phyloP scores from a whole-genome alignment of 2,797 vertebrate genomes.

The Notamacropus eugenii region DNA sequence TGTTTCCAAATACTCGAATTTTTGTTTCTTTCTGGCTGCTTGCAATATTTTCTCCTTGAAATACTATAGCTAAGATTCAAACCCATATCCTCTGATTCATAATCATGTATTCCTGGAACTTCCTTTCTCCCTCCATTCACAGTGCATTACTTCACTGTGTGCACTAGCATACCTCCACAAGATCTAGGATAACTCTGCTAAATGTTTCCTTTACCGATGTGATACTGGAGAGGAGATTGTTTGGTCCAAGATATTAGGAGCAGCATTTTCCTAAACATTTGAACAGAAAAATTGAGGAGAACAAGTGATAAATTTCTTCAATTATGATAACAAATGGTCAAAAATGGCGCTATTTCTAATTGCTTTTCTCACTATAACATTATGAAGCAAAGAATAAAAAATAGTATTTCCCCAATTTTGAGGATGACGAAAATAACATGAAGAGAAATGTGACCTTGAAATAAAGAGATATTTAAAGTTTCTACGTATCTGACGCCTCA shows the following conservation, averaged over 20 bases:
- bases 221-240: background rate
- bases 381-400: too few relatives aligned
- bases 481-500: background rate
- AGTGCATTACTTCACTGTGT: background rate
- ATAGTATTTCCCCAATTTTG: background rate
- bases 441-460: background rate
- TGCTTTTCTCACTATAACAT: background rate
- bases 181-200: background rate
- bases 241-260: background rate
- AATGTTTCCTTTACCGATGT: background rate
- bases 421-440: background rate
- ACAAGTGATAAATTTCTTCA: too few relatives aligned
- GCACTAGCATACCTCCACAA: background rate
- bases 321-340: background rate
- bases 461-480: too few relatives aligned
- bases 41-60: too few relatives aligned
- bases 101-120: background rate
- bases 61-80: background rate
- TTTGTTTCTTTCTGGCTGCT: too few relatives aligned
- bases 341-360: background rate
- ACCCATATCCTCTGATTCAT: background rate
- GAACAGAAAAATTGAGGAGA: too few relatives aligned
- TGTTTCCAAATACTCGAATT: too few relatives aligned
- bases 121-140: accelerated
- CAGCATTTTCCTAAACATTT: too few relatives aligned